phyloP scores from a whole-genome alignment of 2,888 invertebrate species.

The Silvanus unidentatus region DNA sequence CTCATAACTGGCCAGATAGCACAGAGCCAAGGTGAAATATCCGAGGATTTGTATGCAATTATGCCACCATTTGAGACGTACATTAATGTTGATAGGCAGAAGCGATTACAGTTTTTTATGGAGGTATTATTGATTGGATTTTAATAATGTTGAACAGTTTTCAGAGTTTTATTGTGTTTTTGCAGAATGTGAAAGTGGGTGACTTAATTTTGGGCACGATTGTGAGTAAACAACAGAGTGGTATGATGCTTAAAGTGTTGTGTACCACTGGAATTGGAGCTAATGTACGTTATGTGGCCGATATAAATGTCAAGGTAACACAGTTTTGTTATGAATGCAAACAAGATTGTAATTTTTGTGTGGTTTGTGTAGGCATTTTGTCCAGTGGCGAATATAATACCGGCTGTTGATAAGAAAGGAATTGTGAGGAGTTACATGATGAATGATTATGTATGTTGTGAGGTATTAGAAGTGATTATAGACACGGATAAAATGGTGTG shows the following conservation, averaged over 20 bases:
- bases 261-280: slow-evolving; percentile 75
- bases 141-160: slow-evolving; percentile 28
- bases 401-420: slow-evolving; percentile 73
- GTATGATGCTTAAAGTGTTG: slow-evolving; percentile 74
- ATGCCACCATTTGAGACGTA: slow-evolving; percentile 86
- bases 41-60: slow-evolving; percentile 67
- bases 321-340: too few relatives aligned
- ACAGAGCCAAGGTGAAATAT: slow-evolving; percentile 46
- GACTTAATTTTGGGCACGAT: slow-evolving; percentile 75
- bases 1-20: not conserved
- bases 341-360: too few relatives aligned
- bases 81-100: slow-evolving; percentile 71
- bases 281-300: slow-evolving; percentile 75
- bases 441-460: slow-evolving; percentile 83
- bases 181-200: slow-evolving; percentile 64
- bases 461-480: slow-evolving; percentile 79
- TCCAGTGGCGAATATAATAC: slow-evolving; percentile 65
- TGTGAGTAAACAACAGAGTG: slow-evolving; percentile 66
- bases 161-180: slow-evolving; percentile 14
- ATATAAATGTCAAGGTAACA: slow-evolving; percentile 83
- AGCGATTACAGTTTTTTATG: slow-evolving; percentile 73
- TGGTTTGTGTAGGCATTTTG: slow-evolving; percentile 56
- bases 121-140: too few relatives aligned
- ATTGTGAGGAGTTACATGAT: slow-evolving; percentile 70
- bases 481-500: slow-evolving; percentile 83